Evolutionary conservation across 2,797 vertebrate species (phyloP).

Genomic region (Pseudochromis fuscus): DNA sequence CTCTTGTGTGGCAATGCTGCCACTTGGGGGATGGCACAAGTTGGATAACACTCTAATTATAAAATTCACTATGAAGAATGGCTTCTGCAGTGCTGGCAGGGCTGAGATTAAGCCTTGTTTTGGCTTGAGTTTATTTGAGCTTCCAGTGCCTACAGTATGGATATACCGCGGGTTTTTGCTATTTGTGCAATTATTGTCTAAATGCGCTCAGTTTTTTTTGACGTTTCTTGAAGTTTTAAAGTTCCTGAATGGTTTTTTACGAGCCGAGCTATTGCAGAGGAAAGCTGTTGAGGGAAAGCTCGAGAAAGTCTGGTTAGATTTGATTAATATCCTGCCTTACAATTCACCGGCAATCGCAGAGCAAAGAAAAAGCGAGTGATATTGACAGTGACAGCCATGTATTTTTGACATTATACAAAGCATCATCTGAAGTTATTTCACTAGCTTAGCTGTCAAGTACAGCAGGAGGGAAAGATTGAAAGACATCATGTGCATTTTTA

Average conservation of each 20-base stretch:
- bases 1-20: slow-evolving; percentile 68
- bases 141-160: slow-evolving; percentile 9
- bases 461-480: slow-evolving; percentile 29
- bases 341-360: background rate
- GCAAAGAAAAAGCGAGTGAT: background rate
- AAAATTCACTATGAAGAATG: slow-evolving; percentile 66
- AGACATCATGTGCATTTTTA: slow-evolving; percentile 41
- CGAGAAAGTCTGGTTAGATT: slow-evolving; percentile 16
- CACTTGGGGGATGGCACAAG: slow-evolving; percentile 68
- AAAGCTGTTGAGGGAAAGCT: slow-evolving; percentile 1
- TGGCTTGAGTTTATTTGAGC: slow-evolving; percentile 57
- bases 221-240: background rate
- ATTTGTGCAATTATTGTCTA: slow-evolving; percentile 39
- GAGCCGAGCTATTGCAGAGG: slow-evolving; percentile 2
- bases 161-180: slow-evolving; percentile 8
- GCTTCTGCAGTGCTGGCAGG: slow-evolving; percentile 65
- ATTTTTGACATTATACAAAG: slow-evolving; percentile 27
- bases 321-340: background rate
- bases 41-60: slow-evolving; percentile 77
- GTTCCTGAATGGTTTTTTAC: slow-evolving; percentile 16
- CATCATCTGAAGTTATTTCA: slow-evolving; percentile 48
- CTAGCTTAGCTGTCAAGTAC: slow-evolving; percentile 42
- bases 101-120: slow-evolving; percentile 67
- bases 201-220: slow-evolving; percentile 16
- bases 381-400: slow-evolving; percentile 26